phyloP scores from a whole-genome alignment of 2,888 invertebrate genomes.

The Abrostola triplasia region DNA sequence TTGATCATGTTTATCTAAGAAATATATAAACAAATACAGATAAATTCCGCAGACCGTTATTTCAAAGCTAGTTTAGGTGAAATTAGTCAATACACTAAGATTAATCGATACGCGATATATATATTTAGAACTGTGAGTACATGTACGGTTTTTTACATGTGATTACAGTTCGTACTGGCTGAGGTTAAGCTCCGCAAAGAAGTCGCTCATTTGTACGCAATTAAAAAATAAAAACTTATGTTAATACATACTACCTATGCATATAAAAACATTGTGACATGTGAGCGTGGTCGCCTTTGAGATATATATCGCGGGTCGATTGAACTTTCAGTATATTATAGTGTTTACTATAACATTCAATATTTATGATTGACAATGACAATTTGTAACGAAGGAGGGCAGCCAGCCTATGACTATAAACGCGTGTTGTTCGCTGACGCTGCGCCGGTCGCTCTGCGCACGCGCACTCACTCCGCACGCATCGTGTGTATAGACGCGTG shows the following conservation, averaged over 20 bases:
- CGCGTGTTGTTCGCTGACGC: conserved; percentile 57
- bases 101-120: conserved; percentile 17
- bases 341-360: conserved; percentile 17
- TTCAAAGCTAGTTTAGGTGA: background rate
- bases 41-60: background rate
- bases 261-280: too few relatives aligned
- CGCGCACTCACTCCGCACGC: conserved; percentile 57
- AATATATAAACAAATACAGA: too few relatives aligned
- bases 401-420: conserved; percentile 81
- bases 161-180: too few relatives aligned
- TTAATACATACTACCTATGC: too few relatives aligned
- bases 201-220: too few relatives aligned
- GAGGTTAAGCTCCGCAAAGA: too few relatives aligned
- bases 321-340: background rate
- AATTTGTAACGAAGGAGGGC: conserved; percentile 73
- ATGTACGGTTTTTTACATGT: too few relatives aligned
- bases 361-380: conserved; percentile 58
- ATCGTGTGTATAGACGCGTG: conserved; percentile 58
- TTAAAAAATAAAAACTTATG: too few relatives aligned
- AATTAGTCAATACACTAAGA: background rate
- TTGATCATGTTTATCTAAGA: too few relatives aligned
- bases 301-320: conserved; percentile 10
- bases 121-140: conserved; percentile 19
- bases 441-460: conserved; percentile 79
- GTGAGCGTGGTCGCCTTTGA: too few relatives aligned